Evolutionary conservation across 2,113 vertebrate species (phyloP).

Genomic region (Natator depressus): DNA sequence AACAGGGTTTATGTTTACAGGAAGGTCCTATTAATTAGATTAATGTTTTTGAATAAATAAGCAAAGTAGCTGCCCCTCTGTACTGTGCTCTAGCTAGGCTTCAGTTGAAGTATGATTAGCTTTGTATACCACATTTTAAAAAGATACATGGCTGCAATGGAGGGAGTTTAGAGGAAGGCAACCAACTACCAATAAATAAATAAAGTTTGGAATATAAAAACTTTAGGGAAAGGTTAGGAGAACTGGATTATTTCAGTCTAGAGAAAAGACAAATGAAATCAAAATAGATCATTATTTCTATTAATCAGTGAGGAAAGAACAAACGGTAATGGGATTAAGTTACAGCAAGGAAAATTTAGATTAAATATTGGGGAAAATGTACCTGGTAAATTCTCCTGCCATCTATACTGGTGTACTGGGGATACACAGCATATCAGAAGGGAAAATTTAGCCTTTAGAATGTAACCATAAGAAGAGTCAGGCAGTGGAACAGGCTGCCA

Average conservation of each 20-base stretch:
- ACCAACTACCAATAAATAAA: neutral
- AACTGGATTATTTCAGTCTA: neutral
- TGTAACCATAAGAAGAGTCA: neutral
- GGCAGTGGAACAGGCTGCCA: neutral
- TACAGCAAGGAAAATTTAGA: neutral
- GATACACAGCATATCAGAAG: neutral
- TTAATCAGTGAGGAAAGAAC: neutral
- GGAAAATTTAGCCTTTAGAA: conserved; percentile 3
- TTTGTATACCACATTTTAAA: neutral
- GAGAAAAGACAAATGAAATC: neutral
- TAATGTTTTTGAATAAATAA: neutral
- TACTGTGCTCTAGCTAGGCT: neutral
- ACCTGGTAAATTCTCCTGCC: neutral
- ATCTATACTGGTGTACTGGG: neutral
- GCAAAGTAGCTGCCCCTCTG: neutral
- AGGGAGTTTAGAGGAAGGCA: neutral
- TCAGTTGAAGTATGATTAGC: neutral
- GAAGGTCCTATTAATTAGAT: neutral
- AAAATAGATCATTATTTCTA: neutral
- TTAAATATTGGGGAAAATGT: neutral
- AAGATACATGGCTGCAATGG: neutral
- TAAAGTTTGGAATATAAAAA: neutral
- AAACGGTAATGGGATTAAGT: neutral
- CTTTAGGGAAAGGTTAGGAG: neutral
- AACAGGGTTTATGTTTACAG: neutral